Percentiles rank a stretch among this genome's conserved stretches.
Evolutionary conservation across 2,113 vertebrate genomes (phyloP).

Genomic region (Malaclemys terrapin): DNA sequence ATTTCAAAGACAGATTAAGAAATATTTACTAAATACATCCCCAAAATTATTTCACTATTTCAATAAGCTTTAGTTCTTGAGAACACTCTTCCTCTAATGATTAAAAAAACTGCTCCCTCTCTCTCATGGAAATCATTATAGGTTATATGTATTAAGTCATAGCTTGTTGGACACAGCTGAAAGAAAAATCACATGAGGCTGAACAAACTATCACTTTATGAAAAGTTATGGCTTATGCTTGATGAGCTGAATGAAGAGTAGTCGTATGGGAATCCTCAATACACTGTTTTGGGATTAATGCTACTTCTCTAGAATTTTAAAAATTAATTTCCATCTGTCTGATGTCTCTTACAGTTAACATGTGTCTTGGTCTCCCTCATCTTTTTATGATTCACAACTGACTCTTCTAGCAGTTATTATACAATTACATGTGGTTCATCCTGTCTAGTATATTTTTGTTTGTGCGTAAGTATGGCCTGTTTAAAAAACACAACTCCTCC

Average conservation of each 20-base stretch:
- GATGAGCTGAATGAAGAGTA: constrained; percentile 49
- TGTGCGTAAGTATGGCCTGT: background rate
- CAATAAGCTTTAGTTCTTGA: background rate
- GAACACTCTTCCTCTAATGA: constrained; percentile 18
- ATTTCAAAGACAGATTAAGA: background rate
- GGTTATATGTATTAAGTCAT: constrained; percentile 46
- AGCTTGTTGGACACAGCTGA: constrained; percentile 51
- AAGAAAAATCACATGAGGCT: constrained; percentile 46
- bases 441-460: background rate
- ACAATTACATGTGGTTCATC: background rate
- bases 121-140: constrained; percentile 24
- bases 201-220: constrained; percentile 43
- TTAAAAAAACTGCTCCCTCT: constrained; percentile 10
- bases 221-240: constrained; percentile 11
- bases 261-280: background rate
- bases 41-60: background rate
- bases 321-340: constrained; percentile 36
- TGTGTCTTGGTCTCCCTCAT: background rate
- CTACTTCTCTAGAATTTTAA: background rate
- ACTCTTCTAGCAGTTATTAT: constrained; percentile 36
- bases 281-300: constrained; percentile 49
- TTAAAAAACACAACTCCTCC: background rate
- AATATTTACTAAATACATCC: background rate
- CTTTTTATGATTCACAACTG: constrained; percentile 38
- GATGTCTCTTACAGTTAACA: constrained; percentile 6